Percentiles rank a stretch among this genome's conserved stretches.
Evolutionary conservation across 1,140 invertebrate species (phyloP).

Genomic region (Euglossa dilemma): DNA sequence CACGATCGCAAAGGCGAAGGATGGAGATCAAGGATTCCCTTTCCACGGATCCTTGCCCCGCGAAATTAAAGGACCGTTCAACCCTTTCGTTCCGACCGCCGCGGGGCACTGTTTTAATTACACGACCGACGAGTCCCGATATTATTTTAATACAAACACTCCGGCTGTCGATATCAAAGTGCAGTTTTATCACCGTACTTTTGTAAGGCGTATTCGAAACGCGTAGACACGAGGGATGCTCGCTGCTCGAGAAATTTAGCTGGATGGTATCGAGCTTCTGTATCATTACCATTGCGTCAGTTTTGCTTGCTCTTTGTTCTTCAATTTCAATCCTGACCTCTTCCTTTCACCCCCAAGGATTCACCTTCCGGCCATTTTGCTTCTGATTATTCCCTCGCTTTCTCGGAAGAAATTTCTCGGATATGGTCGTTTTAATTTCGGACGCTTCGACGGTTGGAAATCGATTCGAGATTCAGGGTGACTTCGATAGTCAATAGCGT

Average conservation of each 20-base stretch:
- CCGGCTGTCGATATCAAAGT: constrained; percentile 54
- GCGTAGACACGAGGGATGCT: constrained; percentile 9
- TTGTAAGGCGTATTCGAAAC: constrained; percentile 29
- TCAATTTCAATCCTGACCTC: constrained; percentile 10
- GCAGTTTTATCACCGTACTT: constrained; percentile 36
- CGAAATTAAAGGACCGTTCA: constrained; percentile 21
- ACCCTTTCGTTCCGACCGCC: neutral
- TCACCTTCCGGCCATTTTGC: neutral
- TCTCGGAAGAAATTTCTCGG: constrained; percentile 12
- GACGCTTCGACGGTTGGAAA: neutral
- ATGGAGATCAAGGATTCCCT: neutral
- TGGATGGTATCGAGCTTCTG: constrained; percentile 58
- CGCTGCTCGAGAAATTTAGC: constrained; percentile 35
- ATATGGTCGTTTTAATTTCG: constrained; percentile 1
- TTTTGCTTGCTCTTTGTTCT: constrained; percentile 30
- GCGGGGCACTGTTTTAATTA: constrained; percentile 31
- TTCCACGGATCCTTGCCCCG: neutral
- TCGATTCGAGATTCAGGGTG: no score
- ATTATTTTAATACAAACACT: constrained; percentile 57
- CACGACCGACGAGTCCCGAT: constrained; percentile 33
- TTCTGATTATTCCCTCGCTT: constrained; percentile 18
- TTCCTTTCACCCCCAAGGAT: neutral
- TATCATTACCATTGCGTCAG: constrained; percentile 50
- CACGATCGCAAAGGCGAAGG: no score
- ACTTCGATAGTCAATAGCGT: no score